These are phyloP conservation scores for Erythrocercus mccallii DNA, from an alignment of 2,113 vertebrate species.

Conservation along the genomic window DNA sequence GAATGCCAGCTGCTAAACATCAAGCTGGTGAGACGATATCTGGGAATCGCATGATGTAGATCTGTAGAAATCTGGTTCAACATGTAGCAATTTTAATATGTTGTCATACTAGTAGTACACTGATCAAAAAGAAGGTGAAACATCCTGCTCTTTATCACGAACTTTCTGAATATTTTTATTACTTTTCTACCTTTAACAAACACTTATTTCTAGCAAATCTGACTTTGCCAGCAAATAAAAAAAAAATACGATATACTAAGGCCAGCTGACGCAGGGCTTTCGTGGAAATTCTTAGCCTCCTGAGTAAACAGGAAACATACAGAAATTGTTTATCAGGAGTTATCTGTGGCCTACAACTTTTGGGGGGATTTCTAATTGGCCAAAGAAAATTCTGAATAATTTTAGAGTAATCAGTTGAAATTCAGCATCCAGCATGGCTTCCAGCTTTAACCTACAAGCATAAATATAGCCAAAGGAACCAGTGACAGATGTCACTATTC, in stretches of 20 bases:
- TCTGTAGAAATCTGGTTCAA: background rate
- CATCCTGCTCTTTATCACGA: background rate
- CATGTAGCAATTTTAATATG: background rate
- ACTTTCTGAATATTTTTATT: background rate
- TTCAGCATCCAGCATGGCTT: background rate
- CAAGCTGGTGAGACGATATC: background rate
- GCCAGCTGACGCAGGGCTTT: background rate
- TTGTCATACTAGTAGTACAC: background rate
- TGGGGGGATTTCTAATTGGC: background rate
- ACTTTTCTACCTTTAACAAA: background rate
- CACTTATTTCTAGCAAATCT: background rate
- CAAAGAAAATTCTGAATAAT: background rate
- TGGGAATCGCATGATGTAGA: background rate
- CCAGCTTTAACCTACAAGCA: background rate
- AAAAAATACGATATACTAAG: fast-evolving
- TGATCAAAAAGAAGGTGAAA: background rate
- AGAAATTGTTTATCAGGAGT: background rate
- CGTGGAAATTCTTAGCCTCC: background rate
- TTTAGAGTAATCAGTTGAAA: background rate
- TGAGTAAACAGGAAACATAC: background rate
- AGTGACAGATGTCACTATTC: background rate
- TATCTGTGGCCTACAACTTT: background rate
- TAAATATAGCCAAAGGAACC: background rate
- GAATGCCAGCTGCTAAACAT: background rate
- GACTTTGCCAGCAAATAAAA: background rate